These are phyloP conservation scores for Trichoplusia ni DNA, from an alignment of 1,140 invertebrate genomes.

Conservation along the genomic window DNA sequence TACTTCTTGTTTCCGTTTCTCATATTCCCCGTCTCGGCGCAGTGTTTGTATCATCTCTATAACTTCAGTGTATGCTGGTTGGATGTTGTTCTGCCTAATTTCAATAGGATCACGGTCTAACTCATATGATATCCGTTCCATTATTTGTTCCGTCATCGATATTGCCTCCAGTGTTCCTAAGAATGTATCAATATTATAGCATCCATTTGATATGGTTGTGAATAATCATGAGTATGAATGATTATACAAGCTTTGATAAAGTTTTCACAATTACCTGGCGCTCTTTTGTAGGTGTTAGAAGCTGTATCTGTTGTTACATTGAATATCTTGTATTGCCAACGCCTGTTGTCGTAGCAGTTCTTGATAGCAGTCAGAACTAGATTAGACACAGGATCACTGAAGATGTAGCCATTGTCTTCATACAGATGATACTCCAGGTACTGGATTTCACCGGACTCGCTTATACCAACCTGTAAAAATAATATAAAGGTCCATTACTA, in stretches of 20 bases:
- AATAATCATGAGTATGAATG: too few species aligned
- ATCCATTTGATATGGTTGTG: too few species aligned
- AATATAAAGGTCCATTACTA: neutral
- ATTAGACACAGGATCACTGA: constrained; percentile 82
- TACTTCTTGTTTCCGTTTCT: constrained; percentile 81
- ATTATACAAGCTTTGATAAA: constrained; percentile 10
- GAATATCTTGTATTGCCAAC: constrained; percentile 83
- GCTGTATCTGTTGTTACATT: constrained; percentile 85
- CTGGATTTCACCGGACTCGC: constrained; percentile 85
- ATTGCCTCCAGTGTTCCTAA: constrained; percentile 85
- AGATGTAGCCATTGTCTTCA: constrained; percentile 83
- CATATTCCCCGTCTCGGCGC: constrained; percentile 83
- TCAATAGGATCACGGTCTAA: constrained; percentile 86
- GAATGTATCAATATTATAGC: too few species aligned
- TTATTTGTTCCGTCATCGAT: constrained; percentile 89
- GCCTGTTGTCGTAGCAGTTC: constrained; percentile 83
- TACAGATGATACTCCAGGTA: constrained; percentile 84
- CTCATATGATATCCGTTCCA: constrained; percentile 90
- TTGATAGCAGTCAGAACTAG: constrained; percentile 64
- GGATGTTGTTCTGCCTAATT: constrained; percentile 85
- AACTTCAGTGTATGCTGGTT: constrained; percentile 69
- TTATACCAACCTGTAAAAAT: constrained; percentile 83
- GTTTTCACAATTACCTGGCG: constrained; percentile 83
- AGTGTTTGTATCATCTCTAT: constrained; percentile 83
- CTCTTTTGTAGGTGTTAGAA: constrained; percentile 84